Evolutionary conservation across 1,140 invertebrate species (phyloP), one percentile per base, ranked within the genome.

Genomic region (Leptopilina clavipes): DNA sequence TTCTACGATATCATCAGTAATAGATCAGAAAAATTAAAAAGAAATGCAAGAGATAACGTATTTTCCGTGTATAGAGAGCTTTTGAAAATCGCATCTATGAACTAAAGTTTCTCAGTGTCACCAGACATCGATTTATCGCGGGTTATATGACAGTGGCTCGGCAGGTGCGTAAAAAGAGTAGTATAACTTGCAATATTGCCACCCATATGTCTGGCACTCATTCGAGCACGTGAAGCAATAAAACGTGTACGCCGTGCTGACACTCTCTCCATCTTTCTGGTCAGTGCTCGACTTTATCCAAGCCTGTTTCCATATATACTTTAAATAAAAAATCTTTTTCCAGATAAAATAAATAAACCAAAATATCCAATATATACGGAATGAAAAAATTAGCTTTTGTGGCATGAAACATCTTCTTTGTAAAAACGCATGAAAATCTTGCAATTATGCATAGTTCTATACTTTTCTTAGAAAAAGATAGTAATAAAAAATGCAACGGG

Each of bases 201-300:
- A 77, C 71, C 72, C 76, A 80, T 75, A 78, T 48, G 81, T 83
- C 79, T 82, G 73, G 52, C 78, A 76, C 79, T 79, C 78, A 79
- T 84, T 84, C 81, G 75, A 76, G 80, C 84, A 84, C 84, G 82
- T 85, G 82, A 83, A 81, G 82, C 82, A 83, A 85, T 85, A 85
- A 85, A 85, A 85, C 80, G 81, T 82, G 78, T 78, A 79, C 72
- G 76, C 79, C 77, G 73, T 37, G 48, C 48, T 71, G 76, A 54
- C 65, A 54, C 70, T 44, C 52, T 70, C 70, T 25, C 44, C 45
- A 71, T 71, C 65, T 31, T 72, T 5, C 71, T 52, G 54, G 54
- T 59, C 54, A 59, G 54, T 59, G 18, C 19, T 18, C 19, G 18
- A 19, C 18, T 59, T 12, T 12, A 10, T 59, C 8, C 17, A 17